Evolutionary conservation across 1,140 invertebrate genomes (phyloP).

Genomic region (Helicoverpa armigera): DNA sequence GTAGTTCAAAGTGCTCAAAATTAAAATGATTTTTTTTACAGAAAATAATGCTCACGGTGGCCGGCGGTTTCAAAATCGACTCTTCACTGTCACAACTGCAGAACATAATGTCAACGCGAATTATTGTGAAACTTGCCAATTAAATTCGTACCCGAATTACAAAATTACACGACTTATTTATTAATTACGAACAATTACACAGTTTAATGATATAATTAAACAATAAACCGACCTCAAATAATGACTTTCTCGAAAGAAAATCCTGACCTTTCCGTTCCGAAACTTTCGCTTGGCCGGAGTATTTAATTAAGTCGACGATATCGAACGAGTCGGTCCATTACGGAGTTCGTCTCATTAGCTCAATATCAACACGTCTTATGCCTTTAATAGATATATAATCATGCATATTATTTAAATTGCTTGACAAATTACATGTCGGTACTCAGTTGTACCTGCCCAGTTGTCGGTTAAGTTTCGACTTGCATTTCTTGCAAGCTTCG

Average conservation of each 20-base stretch:
- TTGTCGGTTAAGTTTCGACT: slow-evolving; percentile 77
- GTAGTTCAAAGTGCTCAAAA: too few species aligned
- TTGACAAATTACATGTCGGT: slow-evolving; percentile 81
- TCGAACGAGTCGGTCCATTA: slow-evolving; percentile 58
- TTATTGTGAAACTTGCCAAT: not conserved
- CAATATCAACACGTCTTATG: slow-evolving; percentile 79
- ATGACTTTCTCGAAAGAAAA: slow-evolving; percentile 42
- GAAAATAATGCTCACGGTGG: too few species aligned
- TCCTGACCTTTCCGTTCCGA: slow-evolving; percentile 49
- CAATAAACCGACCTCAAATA: slow-evolving; percentile 1
- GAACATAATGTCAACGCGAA: not conserved
- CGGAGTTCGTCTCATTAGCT: slow-evolving; percentile 71
- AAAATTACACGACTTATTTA: not conserved
- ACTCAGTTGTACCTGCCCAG: slow-evolving; percentile 73
- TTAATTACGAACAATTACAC: slow-evolving; percentile 25
- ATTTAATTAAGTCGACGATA: slow-evolving; percentile 51
- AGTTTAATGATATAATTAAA: slow-evolving; percentile 46
- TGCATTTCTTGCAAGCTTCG: slow-evolving; percentile 72
- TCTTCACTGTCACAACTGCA: not conserved
- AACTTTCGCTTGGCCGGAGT: slow-evolving; percentile 60
- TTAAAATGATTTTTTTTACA: too few species aligned
- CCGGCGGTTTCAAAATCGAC: too few species aligned
- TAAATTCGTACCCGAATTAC: not conserved
- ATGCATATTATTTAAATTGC: slow-evolving; percentile 84
- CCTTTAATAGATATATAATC: slow-evolving; percentile 84